phyloP scores from a whole-genome alignment of 2,888 invertebrate species.

The Nomada ferruginata region DNA sequence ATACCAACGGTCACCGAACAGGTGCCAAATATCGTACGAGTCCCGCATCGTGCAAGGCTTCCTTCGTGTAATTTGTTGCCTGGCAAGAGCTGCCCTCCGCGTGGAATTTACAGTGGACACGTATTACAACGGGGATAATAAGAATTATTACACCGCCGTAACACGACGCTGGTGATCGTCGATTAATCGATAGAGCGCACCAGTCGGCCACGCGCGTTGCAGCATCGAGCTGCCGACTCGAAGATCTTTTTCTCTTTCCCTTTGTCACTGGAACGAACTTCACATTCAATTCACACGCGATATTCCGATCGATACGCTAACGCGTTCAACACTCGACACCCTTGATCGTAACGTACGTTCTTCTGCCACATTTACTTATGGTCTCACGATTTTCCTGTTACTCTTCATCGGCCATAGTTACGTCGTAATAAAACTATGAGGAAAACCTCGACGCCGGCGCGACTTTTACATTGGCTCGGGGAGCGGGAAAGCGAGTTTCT shows the following conservation, averaged over 20 bases:
- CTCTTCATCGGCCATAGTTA: not conserved
- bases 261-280: not conserved
- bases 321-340: not conserved
- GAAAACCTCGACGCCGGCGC: not conserved
- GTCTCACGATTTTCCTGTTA: not conserved
- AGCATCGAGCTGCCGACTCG: not conserved
- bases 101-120: constrained; percentile 14
- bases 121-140: constrained; percentile 2
- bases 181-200: constrained; percentile 35
- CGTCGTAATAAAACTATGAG: not conserved
- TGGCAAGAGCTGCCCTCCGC: constrained; percentile 1
- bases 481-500: not conserved
- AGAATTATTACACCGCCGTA: constrained; percentile 26
- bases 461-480: not conserved
- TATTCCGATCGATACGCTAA: constrained; percentile 1
- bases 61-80: constrained; percentile 45
- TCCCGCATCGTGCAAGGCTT: constrained; percentile 6
- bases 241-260: not conserved
- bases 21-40: constrained; percentile 54
- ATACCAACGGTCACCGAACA: constrained; percentile 36
- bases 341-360: not conserved
- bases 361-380: not conserved
- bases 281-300: constrained; percentile 12
- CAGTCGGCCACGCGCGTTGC: not conserved
- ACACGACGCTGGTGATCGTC: not conserved